Base-by-base conservation (phyloP, 2,113 vertebrate species). In the Oriolus oriolus region DNA sequence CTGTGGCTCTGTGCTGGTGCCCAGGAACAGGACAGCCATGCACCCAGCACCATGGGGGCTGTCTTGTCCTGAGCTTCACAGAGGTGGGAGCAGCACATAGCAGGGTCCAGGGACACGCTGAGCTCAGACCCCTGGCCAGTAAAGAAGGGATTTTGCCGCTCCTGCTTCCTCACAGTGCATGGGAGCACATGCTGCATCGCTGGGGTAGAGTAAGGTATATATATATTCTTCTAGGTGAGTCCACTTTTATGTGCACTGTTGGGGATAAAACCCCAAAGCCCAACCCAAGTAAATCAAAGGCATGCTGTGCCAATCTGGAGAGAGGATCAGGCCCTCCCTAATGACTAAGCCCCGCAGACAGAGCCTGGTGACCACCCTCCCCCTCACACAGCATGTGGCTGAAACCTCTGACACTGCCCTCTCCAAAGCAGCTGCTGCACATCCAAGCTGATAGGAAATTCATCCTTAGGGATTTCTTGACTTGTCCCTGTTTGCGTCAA, bases 361-460 rank as follows among this genome's bases (percentile, higher is more conserved):
- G 33, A 13, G 9, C 33, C 49, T 57, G 30, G 57, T 4, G 1
- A 59, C n/a, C 9, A 2, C 13, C 7, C 13, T 80, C 18, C 19
- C 22, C 60, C 27, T 39, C 0, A 0, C 41, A 45, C 61, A 88
- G 31, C 57, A 30, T 1, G 13, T 2, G 3, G 59, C 80, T 73
- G 41, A 74, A 77, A 61, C 37, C 53, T 33, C 21, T n/a, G 0
- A 28, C 33, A 24, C 19, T 33, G 35, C 39, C 63, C 63, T 79
- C 75, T 90, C 47, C 49, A 71, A 75, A 71, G 16, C 44, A 84
- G 39, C 4, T 1, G 0, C 47, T 63, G 65, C 47, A 71, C 39
- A 88, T 13, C 12, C 6, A 53, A 26, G 35, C 49, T 50, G 5
- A 8, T 3, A 52, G 44, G 9, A 83, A 33, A 73, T 24, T 35